Base-by-base conservation (phyloP, 2,797 vertebrate genomes). In the Epinephelus malabaricus region DNA sequence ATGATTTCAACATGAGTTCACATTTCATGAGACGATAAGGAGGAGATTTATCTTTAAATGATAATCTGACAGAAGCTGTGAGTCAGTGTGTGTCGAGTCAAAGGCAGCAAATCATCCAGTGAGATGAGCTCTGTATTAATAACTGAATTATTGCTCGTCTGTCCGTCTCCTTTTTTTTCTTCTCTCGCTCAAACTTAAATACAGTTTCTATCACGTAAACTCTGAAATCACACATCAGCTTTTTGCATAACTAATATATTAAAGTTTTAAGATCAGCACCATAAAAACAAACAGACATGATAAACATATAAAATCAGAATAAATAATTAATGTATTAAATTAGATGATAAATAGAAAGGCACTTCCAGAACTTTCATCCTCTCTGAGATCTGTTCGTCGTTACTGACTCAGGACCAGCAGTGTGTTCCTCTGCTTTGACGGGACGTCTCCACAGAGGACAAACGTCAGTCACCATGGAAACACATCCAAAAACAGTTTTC, bases 331-430 rank as follows among this genome's bases (percentile, higher is more conserved):
- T 12, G 40, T 43, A 11, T 43, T 94, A 92, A 76, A 64, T 50
- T 51, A 71, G 78, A 87, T 91, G 88, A 85, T 83, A 90, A 88
- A 34, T 91, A 94, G 81, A 95, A 98, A 97, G 97, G 97, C 97
- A 98, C 97, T 97, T 88, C 79, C 82, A 80, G 62, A 84, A 43
- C 62, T 65, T 72, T 63, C 27, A 6, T 56, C 69, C 51, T n/a
- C 30, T 49, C 3, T 23, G 40, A 47, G n/a, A 69, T 30, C 25
- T 76, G 62, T 38, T 30, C 0, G 10, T 55, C 59, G 17, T 49
- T 47, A 14, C 30, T 9, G 8, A 43, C 59, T 73, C 63, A 67
- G 76, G 34, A 34, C 34, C 34, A 34, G 34, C 1, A 1, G 6
- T 8, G 7, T 34, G 34, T 34, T 8, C 34, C 34, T 65, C 25